Conservation (phyloP, 1,140 invertebrate species). For the Scylla paramamosain region DNA sequence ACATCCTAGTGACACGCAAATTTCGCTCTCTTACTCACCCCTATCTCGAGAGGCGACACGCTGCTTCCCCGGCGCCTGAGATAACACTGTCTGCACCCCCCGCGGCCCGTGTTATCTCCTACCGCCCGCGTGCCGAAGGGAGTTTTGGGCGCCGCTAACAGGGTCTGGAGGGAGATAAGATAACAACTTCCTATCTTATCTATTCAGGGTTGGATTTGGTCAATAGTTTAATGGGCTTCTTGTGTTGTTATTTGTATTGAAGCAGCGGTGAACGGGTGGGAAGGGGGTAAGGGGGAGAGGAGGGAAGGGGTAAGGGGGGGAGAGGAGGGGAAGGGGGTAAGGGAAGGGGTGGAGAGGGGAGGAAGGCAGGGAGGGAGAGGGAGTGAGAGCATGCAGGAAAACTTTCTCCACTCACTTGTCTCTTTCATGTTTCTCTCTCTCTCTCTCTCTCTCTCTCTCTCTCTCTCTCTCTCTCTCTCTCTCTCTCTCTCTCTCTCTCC, state of each 20-base stretch:
- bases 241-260: no score
- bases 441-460: constrained; percentile 34
- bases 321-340: neutral
- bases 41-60: neutral
- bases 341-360: neutral
- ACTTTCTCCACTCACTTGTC: neutral
- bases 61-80: neutral
- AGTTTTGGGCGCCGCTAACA: neutral
- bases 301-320: neutral
- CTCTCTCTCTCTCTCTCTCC: constrained; percentile 43
- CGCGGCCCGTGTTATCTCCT: neutral
- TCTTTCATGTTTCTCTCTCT: neutral
- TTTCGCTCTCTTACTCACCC: neutral
- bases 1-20: neutral
- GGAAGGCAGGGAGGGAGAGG: neutral
- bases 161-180: neutral
- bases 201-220: no score
- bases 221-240: no score
- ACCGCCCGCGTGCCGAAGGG: neutral
- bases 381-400: neutral
- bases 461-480: constrained; percentile 6
- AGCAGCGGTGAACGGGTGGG: no score
- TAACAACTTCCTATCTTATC: no score
- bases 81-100: neutral
- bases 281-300: neutral